Evolutionary conservation across 2,888 invertebrate species (phyloP).

Genomic region (Drosophila greeni): DNA sequence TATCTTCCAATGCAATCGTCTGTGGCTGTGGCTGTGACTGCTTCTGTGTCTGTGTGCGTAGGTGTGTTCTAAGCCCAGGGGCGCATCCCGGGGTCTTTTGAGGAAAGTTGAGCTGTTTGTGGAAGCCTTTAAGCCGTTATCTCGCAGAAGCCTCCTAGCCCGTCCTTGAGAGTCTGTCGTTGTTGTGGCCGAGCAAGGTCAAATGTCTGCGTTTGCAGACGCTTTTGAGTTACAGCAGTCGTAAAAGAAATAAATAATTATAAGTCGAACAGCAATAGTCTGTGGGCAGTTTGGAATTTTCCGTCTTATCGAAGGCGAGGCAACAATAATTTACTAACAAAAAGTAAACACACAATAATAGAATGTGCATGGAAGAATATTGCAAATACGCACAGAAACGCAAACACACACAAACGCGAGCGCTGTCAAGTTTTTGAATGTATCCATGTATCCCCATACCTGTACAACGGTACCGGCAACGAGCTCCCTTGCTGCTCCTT

Average conservation of each 20-base stretch:
- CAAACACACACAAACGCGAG: constrained; percentile 17
- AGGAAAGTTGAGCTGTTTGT: not conserved
- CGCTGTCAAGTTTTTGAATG: constrained; percentile 20
- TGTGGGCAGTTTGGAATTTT: constrained; percentile 38
- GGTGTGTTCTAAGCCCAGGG: constrained; percentile 9
- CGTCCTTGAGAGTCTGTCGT: constrained; percentile 2
- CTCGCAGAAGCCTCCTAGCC: not conserved
- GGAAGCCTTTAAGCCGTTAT: not conserved
- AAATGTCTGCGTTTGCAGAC: constrained; percentile 58
- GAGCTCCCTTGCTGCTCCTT: constrained; percentile 37
- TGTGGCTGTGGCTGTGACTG: not conserved
- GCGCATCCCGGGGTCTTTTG: not conserved
- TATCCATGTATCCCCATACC: constrained; percentile 49
- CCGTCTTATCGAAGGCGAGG: constrained; percentile 27
- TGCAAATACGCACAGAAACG: constrained; percentile 25
- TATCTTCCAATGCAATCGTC: constrained; percentile 28
- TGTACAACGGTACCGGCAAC: constrained; percentile 57
- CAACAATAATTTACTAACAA: constrained; percentile 21
- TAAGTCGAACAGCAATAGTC: constrained; percentile 4
- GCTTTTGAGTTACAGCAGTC: constrained; percentile 31
- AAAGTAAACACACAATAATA: constrained; percentile 10
- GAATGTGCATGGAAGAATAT: constrained; percentile 37
- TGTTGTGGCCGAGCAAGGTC: constrained; percentile 52
- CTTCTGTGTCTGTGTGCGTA: constrained; percentile 8
- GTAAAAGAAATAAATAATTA: constrained; percentile 5